These are phyloP conservation scores for Rousettus leschenaultii DNA, from an alignment of 2,113 vertebrate species.

Conservation along the genomic window DNA sequence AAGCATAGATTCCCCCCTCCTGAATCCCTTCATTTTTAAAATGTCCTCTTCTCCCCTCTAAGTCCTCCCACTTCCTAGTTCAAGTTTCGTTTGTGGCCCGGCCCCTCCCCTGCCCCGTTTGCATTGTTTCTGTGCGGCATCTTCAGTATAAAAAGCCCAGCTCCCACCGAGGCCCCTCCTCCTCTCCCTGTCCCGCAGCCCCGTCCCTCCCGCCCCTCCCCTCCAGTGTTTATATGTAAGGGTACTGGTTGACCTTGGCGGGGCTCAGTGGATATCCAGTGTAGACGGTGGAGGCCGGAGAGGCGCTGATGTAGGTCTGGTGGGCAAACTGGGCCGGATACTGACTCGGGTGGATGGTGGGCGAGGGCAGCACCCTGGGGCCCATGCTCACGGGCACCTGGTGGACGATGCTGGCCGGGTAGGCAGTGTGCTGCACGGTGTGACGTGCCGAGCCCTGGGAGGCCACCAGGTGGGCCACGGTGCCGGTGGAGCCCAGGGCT, in stretches of 20 bases:
- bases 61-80: conserved; percentile 70
- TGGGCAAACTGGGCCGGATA: conserved; percentile 98
- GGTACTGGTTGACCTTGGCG: conserved; percentile 99
- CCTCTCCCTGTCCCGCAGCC: conserved; percentile 43
- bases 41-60: conserved; percentile 74
- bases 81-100: conserved; percentile 76
- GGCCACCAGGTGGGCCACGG: conserved; percentile 96
- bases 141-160: conserved; percentile 78
- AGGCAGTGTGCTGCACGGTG: conserved; percentile 92
- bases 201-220: conserved; percentile 18
- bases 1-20: conserved; percentile 80
- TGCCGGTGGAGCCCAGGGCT: conserved; percentile 93
- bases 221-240: conserved; percentile 96
- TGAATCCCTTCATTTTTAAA: conserved; percentile 76
- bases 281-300: conserved; percentile 98
- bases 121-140: conserved; percentile 77
- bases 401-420: conserved; percentile 95
- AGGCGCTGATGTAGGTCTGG: conserved; percentile 99
- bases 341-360: conserved; percentile 95
- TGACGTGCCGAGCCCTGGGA: conserved; percentile 94
- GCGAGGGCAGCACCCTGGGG: conserved; percentile 93
- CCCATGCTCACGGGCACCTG: conserved; percentile 98
- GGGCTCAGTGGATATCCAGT: conserved; percentile 99
- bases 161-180: not conserved
- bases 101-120: conserved; percentile 60